Evolutionary conservation across 2,888 invertebrate species (phyloP).

Genomic region (Acholoe squamosa): DNA sequence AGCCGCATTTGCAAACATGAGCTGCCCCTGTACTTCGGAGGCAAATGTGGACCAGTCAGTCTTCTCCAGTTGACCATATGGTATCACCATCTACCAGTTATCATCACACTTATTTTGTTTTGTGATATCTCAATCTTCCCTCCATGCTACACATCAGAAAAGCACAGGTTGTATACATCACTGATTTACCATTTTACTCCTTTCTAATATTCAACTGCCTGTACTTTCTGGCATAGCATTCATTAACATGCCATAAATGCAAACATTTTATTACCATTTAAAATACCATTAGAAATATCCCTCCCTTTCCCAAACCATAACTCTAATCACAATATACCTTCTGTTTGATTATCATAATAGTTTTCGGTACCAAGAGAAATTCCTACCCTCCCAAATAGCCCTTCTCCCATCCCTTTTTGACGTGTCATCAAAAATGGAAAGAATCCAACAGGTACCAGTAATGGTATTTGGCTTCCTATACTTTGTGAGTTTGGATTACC

Average conservation of each 20-base stretch:
- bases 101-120: too few relatives aligned
- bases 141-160: too few relatives aligned
- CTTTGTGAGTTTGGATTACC: constrained; percentile 6
- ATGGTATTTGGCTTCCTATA: constrained; percentile 20
- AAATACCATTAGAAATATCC: background rate
- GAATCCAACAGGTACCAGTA: too few relatives aligned
- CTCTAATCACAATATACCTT: background rate
- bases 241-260: background rate
- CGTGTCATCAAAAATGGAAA: constrained; percentile 1
- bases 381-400: background rate
- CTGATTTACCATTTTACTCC: too few relatives aligned
- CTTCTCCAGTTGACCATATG: too few relatives aligned
- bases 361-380: background rate
- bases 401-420: background rate
- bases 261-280: background rate
- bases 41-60: too few relatives aligned
- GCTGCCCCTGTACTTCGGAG: too few relatives aligned
- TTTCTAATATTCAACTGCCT: background rate
- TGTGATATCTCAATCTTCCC: too few relatives aligned
- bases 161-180: too few relatives aligned
- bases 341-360: background rate
- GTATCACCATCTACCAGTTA: too few relatives aligned
- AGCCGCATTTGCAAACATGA: too few relatives aligned
- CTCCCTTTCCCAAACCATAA: background rate
- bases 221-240: background rate